Percentiles rank a stretch among this genome's conserved stretches.
These are phyloP conservation scores for Oxyruncus cristatus DNA, from an alignment of 2,113 vertebrate genomes.

Conservation along the genomic window DNA sequence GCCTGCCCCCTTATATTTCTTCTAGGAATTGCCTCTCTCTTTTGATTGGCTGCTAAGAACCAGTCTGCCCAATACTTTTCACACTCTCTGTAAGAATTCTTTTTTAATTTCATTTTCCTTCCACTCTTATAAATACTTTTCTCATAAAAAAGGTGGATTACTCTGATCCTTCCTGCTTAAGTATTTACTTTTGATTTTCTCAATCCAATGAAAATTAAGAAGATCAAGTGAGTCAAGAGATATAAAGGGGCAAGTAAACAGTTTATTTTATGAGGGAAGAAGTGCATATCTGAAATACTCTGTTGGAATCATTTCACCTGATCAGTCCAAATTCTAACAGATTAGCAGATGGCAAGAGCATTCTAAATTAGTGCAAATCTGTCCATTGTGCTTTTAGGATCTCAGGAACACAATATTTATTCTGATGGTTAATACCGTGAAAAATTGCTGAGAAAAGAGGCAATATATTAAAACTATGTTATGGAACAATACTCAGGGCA, in stretches of 20 bases:
- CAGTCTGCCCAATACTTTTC: background rate
- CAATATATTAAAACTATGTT: background rate
- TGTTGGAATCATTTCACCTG: background rate
- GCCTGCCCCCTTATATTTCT: background rate
- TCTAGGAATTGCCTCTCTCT: background rate
- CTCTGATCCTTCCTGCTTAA: background rate
- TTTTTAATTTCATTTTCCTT: background rate
- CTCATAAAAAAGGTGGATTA: background rate
- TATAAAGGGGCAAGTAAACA: background rate
- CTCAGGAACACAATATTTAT: background rate
- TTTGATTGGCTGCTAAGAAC: background rate
- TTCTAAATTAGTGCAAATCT: background rate
- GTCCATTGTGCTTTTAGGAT: background rate
- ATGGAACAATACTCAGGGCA: background rate
- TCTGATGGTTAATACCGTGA: background rate
- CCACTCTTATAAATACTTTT: background rate
- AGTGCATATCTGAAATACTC: background rate
- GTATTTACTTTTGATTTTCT: slow-evolving; percentile 7
- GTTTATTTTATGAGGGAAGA: background rate
- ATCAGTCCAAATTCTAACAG: background rate
- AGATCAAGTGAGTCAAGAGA: background rate
- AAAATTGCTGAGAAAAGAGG: background rate
- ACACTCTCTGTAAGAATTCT: background rate
- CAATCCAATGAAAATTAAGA: background rate
- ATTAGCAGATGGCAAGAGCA: background rate